These are phyloP conservation scores for Plutella xylostella DNA, from an alignment of 2,888 invertebrate genomes.

Conservation along the genomic window DNA sequence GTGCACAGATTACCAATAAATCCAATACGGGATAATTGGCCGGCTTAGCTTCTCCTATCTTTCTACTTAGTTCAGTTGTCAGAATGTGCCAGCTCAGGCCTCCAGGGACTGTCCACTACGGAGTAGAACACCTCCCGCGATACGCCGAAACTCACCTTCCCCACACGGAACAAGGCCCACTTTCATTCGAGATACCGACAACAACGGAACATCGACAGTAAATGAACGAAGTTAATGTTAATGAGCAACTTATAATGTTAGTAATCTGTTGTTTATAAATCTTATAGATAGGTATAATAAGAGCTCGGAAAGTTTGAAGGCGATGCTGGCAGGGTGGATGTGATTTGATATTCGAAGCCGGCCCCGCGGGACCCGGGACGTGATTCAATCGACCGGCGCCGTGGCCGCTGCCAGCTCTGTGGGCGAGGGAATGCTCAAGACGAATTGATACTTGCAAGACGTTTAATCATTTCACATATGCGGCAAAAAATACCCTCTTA, in stretches of 20 bases:
- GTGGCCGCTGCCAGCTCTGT: too few relatives aligned
- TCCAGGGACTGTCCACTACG: conserved; percentile 60
- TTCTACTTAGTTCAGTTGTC: conserved; percentile 71
- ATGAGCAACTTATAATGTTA: conserved; percentile 49
- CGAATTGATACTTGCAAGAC: too few relatives aligned
- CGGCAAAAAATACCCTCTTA: neutral
- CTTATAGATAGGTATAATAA: neutral
- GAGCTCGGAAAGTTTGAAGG: neutral
- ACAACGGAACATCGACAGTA: conserved; percentile 33
- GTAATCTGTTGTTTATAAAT: too few relatives aligned
- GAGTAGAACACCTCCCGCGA: conserved; percentile 46
- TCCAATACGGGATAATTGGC: conserved; percentile 71
- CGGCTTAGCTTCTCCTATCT: conserved; percentile 71
- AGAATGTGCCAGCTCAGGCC: conserved; percentile 68
- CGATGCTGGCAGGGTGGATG: conserved; percentile 60
- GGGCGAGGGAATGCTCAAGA: too few relatives aligned
- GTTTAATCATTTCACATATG: too few relatives aligned
- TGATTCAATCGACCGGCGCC: conserved; percentile 47
- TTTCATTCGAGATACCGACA: conserved; percentile 29
- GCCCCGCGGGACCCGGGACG: conserved; percentile 42
- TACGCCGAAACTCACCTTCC: too few relatives aligned
- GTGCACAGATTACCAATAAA: conserved; percentile 71
- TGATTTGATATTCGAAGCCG: conserved; percentile 65
- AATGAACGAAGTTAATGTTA: conserved; percentile 52
- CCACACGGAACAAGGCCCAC: too few relatives aligned